A percentile compares a stretch with the other conserved stretches of the same genome.
Evolutionary conservation across 2,888 invertebrate genomes (phyloP).

Genomic region (Cheilosia vernalis): DNA sequence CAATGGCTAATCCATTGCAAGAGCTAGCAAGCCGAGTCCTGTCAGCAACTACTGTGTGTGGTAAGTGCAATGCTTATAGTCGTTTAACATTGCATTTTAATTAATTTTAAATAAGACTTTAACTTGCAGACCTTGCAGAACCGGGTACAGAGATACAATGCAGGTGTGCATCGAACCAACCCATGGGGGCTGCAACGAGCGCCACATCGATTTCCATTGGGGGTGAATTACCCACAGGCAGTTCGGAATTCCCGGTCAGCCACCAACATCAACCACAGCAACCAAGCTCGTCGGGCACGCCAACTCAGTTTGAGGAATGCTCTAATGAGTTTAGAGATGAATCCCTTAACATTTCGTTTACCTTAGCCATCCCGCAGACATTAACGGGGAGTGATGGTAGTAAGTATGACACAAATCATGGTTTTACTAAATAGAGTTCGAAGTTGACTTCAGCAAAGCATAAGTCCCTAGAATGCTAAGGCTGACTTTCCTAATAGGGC

Average conservation of each 20-base stretch:
- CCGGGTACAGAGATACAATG: conserved; percentile 78
- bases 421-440: background rate
- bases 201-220: conserved; percentile 80
- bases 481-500: no score
- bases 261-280: conserved; percentile 69
- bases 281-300: conserved; percentile 75
- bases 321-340: conserved; percentile 82
- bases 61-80: conserved; percentile 76
- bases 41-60: conserved; percentile 81
- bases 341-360: conserved; percentile 83
- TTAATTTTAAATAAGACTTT: conserved; percentile 80
- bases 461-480: no score
- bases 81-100: conserved; percentile 62
- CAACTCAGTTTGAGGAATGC: conserved; percentile 81
- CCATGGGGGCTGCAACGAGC: conserved; percentile 81
- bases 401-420: conserved; percentile 56
- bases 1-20: conserved; percentile 58
- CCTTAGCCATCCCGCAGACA: conserved; percentile 80
- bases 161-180: conserved; percentile 74
- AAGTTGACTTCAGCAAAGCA: no score
- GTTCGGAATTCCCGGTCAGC: conserved; percentile 68
- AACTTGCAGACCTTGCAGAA: conserved; percentile 83
- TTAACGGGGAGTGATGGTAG: conserved; percentile 76
- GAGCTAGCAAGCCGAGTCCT: conserved; percentile 79
- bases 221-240: conserved; percentile 80